These are phyloP conservation scores for Muschampia plurimacula DNA, from an alignment of 2,888 invertebrate genomes.

Conservation along the genomic window DNA sequence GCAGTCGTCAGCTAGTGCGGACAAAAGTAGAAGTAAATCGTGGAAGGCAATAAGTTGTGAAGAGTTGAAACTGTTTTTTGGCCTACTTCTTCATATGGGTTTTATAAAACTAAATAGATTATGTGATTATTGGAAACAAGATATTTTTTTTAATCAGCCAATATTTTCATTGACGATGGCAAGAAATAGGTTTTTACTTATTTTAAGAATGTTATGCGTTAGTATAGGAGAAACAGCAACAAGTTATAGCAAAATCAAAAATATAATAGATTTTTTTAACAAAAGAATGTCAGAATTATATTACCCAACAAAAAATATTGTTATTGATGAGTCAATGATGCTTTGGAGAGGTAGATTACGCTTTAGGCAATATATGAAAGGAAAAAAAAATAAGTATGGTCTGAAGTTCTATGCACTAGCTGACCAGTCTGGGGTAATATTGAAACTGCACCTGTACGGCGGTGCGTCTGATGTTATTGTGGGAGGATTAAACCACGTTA, in stretches of 20 bases:
- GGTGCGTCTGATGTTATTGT: conserved; percentile 12
- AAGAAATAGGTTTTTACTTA: conserved; percentile 12
- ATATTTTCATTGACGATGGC: conserved; percentile 12
- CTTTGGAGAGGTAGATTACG: conserved; percentile 12
- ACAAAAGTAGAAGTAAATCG: conserved; percentile 15
- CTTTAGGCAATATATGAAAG: conserved; percentile 12
- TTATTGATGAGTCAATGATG: conserved; percentile 12
- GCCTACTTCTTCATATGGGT: conserved; percentile 13
- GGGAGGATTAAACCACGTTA: conserved; percentile 12
- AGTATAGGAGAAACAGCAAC: conserved; percentile 12
- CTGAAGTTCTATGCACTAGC: conserved; percentile 7
- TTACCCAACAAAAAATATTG: conserved; percentile 12
- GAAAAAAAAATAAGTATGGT: conserved; percentile 12
- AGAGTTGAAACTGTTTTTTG: conserved; percentile 15
- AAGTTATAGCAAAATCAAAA: conserved; percentile 12
- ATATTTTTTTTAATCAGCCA: conserved; percentile 8
- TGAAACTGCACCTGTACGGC: conserved; percentile 12
- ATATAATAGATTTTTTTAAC: conserved; percentile 12
- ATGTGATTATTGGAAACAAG: conserved; percentile 12
- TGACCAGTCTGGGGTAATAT: conserved; percentile 12
- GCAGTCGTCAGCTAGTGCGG: conserved; percentile 13
- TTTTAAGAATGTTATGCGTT: conserved; percentile 9
- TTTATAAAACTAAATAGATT: conserved; percentile 13
- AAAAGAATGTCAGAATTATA: conserved; percentile 12
- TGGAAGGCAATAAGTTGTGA: conserved; percentile 15